Percentiles rank a stretch among this genome's conserved stretches.
Conservation (phyloP, 1,140 invertebrate genomes). For the Nymphalis io region DNA sequence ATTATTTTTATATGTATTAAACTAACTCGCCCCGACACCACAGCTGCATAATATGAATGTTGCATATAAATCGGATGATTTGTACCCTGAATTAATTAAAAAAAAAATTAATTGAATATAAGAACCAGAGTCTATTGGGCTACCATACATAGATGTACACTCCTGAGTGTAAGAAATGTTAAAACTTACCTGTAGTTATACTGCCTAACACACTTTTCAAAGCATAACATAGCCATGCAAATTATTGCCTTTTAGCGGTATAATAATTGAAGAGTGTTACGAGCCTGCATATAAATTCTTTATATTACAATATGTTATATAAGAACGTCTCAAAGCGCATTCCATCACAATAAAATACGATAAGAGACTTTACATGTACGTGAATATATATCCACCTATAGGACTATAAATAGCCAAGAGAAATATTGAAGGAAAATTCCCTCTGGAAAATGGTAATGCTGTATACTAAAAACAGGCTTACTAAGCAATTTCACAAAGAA, state of each 20-base stretch:
- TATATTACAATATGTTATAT: not conserved
- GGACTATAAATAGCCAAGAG: constrained; percentile 21
- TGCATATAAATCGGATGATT: not conserved
- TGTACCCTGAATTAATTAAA: too few relatives aligned
- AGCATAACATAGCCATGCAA: not conserved
- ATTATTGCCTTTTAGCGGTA: too few relatives aligned
- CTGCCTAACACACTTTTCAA: too few relatives aligned
- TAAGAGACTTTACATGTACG: constrained; percentile 14
- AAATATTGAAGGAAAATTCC: constrained; percentile 19
- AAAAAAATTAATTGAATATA: too few relatives aligned
- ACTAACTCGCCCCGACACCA: too few relatives aligned
- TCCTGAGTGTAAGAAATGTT: too few relatives aligned
- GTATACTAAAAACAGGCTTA: constrained; percentile 28
- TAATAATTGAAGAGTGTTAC: too few relatives aligned
- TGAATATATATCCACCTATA: not conserved
- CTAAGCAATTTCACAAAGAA: constrained; percentile 18
- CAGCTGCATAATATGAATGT: not conserved
- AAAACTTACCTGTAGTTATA: too few relatives aligned
- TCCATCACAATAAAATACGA: constrained; percentile 3
- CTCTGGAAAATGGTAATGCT: constrained; percentile 30
- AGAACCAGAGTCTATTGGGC: too few relatives aligned
- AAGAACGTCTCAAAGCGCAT: not conserved
- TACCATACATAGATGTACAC: too few relatives aligned
- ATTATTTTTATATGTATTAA: too few relatives aligned
- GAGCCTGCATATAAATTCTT: too few relatives aligned